These are phyloP conservation scores for Pecten maximus DNA, from an alignment of 2,888 invertebrate species.

Conservation along the genomic window DNA sequence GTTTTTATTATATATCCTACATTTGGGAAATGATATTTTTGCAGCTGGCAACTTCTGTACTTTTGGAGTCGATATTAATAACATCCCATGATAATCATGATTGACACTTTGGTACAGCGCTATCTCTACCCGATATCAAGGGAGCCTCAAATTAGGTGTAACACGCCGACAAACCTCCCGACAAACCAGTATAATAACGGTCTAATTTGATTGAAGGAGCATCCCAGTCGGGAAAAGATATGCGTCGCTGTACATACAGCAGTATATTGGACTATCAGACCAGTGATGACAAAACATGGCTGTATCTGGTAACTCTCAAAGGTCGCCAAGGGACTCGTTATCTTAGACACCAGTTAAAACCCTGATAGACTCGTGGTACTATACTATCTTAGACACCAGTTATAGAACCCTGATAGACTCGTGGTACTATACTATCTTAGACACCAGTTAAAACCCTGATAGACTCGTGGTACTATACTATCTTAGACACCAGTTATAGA, in stretches of 20 bases:
- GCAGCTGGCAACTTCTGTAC: no score
- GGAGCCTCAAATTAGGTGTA: not conserved
- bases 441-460: no score
- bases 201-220: not conserved
- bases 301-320: not conserved
- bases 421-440: no score
- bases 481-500: no score
- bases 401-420: no score
- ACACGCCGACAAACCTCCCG: not conserved
- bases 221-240: not conserved
- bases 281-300: not conserved
- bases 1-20: no score
- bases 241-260: not conserved
- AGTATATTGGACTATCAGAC: not conserved
- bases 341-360: not conserved
- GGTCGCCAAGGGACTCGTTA: not conserved
- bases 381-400: no score
- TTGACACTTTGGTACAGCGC: not conserved
- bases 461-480: no score
- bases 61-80: not conserved
- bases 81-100: not conserved
- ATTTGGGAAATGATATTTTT: no score
- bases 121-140: not conserved
- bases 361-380: no score
- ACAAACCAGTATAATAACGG: not conserved